Base-by-base conservation (phyloP, 35 echinoderm and acorn worm species). In the Anneissia japonica region DNA sequence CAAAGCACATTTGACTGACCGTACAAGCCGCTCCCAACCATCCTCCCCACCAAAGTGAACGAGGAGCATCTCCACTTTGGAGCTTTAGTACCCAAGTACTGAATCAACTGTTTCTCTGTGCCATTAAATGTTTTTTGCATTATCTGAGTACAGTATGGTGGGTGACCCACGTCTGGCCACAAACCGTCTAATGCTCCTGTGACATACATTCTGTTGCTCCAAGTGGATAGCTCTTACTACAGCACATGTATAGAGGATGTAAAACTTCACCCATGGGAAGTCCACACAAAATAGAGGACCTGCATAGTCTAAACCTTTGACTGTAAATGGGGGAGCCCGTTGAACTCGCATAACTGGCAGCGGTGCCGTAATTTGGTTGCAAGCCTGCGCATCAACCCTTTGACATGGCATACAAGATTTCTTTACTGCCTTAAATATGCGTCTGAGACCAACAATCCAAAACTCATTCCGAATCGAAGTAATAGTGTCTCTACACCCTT, bases 1-100 rank as follows among this genome's bases (percentile, higher is more conserved):
- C 79, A 81, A 81, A 38, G 35, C 79, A 81, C 79, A 40, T 81
- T 81, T 81, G 79, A 81, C 79, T 10, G 79, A 81, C 46, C 79
- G 38, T 36, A 81, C 46, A 40, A 81, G 46, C 79, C 33, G 19
- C 46, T 81, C 79, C 79, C 79, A n/a, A 81, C 79, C 79, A 81
- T 28, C 3, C 79, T 40, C 79, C 35, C 79, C 79, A 81, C 79
- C 79, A 81, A 28, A 40, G 34, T 21, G 79, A 36, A 2, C 36
- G 31, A 40, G 79, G 79, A 32, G 79, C 79, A 17, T 17, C 26
- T 74, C 32, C 32, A 26, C 72, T 29, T 28, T 26, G 26, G 79
- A 40, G 46, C 79, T 81, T 30, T 40, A 36, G 46, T 81, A 40
- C 11, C 35, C 79, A 81, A 40, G 29, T 39, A 81, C 38, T 40